A percentile compares a stretch with the other conserved stretches of the same genome.
Evolutionary conservation across 2,113 vertebrate species (phyloP).

Genomic region (Hyperopisus bebe): DNA sequence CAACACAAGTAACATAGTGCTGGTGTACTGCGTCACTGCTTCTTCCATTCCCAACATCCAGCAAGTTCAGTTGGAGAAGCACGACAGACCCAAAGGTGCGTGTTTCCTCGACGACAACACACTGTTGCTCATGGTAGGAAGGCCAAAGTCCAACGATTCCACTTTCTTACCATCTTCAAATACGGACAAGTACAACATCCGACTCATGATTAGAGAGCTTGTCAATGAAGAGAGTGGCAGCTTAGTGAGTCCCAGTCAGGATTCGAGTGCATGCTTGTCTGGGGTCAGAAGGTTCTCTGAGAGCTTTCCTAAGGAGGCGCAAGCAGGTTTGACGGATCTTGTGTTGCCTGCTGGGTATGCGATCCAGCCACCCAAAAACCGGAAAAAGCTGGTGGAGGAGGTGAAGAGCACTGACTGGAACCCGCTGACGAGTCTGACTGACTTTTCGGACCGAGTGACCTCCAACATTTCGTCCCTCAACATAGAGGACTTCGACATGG

Average conservation of each 20-base stretch:
- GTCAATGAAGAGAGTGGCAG: slow-evolving; percentile 44
- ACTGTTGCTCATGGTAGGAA: slow-evolving; percentile 81
- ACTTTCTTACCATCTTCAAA: slow-evolving; percentile 84
- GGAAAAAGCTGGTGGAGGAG: slow-evolving; percentile 75
- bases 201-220: slow-evolving; percentile 68
- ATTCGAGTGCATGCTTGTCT: slow-evolving; percentile 41
- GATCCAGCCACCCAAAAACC: slow-evolving; percentile 52
- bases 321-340: slow-evolving; percentile 58
- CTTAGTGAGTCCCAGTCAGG: slow-evolving; percentile 34
- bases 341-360: slow-evolving; percentile 61
- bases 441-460: slow-evolving; percentile 60
- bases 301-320: slow-evolving; percentile 50
- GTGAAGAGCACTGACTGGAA: slow-evolving; percentile 65
- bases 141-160: slow-evolving; percentile 72
- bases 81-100: slow-evolving; percentile 84
- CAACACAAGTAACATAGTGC: slow-evolving; percentile 76
- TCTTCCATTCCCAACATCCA: slow-evolving; percentile 78
- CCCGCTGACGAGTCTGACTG: slow-evolving; percentile 60
- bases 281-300: slow-evolving; percentile 70
- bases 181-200: slow-evolving; percentile 78
- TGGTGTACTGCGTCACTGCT: slow-evolving; percentile 75
- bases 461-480: slow-evolving; percentile 54
- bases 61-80: slow-evolving; percentile 78
- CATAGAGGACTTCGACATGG: slow-evolving; percentile 53
- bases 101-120: slow-evolving; percentile 80